Evolutionary conservation across 2,888 invertebrate genomes (phyloP).

Genomic region (Apomyelois bistriatella): DNA sequence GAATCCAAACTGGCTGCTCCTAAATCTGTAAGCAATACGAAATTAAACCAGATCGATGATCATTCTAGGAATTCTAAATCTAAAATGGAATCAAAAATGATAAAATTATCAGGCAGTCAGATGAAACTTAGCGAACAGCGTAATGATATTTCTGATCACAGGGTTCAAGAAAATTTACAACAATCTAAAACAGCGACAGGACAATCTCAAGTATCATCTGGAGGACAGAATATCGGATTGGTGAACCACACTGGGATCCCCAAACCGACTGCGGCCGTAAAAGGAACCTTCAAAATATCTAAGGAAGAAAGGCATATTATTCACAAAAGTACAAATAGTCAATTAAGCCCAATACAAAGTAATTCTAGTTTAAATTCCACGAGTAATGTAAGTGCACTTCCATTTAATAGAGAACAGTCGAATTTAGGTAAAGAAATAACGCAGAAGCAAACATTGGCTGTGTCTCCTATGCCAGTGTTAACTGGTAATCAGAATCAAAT

Average conservation of each 20-base stretch:
- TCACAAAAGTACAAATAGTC: conserved; percentile 78
- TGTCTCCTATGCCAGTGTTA: conserved; percentile 87
- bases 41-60: conserved; percentile 71
- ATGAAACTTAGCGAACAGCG: conserved; percentile 61
- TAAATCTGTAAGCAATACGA: conserved; percentile 70
- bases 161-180: conserved; percentile 40
- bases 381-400: conserved; percentile 69
- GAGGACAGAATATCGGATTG: conserved; percentile 64
- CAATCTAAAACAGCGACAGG: conserved; percentile 38
- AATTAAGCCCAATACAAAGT: conserved; percentile 79
- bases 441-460: conserved; percentile 80
- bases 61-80: conserved; percentile 54
- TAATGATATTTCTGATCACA: conserved; percentile 43
- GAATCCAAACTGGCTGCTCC: conserved; percentile 77
- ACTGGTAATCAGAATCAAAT: conserved; percentile 44
- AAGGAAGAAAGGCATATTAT: conserved; percentile 77
- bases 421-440: conserved; percentile 72
- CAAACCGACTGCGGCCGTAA: conserved; percentile 94
- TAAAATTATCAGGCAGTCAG: conserved; percentile 71
- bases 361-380: conserved; percentile 79
- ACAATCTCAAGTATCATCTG: conserved; percentile 52
- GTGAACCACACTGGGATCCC: conserved; percentile 85
- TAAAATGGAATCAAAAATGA: conserved; percentile 65
- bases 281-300: conserved; percentile 90
- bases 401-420: conserved; percentile 73